Conservation (phyloP, 2,797 vertebrate species). For the Lepus townsendii region DNA sequence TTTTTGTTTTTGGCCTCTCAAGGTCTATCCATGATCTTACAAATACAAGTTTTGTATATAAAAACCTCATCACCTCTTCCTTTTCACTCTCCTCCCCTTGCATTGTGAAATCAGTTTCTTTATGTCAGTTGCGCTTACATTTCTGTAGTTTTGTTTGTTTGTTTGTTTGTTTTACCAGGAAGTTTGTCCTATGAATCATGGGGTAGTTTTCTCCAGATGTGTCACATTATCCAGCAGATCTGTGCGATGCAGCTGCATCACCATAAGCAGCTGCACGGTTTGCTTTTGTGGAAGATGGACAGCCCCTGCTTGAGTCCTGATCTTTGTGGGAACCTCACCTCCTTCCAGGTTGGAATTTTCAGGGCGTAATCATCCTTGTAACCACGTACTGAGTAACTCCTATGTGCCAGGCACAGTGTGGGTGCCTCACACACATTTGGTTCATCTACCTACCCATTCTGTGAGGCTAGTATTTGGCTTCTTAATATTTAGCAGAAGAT, state of each 20-base stretch:
- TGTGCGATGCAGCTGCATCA: background rate
- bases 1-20: background rate
- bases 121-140: background rate
- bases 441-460: background rate
- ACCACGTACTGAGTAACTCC: background rate
- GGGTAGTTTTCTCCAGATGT: background rate
- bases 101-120: slow-evolving; percentile 13
- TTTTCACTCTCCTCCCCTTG: background rate
- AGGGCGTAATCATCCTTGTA: background rate
- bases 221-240: background rate
- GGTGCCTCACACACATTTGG: background rate
- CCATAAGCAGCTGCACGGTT: background rate
- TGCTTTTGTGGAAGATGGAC: background rate
- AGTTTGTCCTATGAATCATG: background rate
- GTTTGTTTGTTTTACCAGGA: background rate
- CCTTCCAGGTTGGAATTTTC: background rate
- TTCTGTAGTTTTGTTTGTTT: background rate
- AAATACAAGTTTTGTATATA: background rate
- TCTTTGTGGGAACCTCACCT: background rate
- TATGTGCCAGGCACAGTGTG: background rate
- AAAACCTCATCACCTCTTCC: background rate
- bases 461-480: background rate
- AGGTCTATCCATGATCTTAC: background rate
- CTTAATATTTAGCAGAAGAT: background rate
- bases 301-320: background rate